These are phyloP conservation scores for Martes martes DNA, from an alignment of 2,113 vertebrate genomes.

Conservation along the genomic window DNA sequence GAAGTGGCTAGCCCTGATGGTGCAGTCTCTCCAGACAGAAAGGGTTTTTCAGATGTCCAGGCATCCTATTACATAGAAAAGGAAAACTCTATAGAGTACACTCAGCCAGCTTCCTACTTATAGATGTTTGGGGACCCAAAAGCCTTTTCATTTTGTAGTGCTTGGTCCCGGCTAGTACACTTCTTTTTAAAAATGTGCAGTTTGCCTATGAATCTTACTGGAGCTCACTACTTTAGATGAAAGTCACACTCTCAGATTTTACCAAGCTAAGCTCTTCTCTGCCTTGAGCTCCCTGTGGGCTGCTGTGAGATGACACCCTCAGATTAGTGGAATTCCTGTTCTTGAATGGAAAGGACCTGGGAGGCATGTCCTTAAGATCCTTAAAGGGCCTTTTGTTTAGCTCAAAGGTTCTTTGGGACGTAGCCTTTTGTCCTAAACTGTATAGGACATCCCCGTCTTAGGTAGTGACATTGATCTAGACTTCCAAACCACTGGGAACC, in stretches of 20 bases:
- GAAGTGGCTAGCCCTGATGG: neutral
- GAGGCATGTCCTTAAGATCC: neutral
- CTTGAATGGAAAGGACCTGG: neutral
- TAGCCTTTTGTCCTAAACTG: neutral
- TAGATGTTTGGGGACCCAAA: neutral
- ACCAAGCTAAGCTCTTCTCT: neutral
- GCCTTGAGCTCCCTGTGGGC: neutral
- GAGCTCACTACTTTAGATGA: neutral
- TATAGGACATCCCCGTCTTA: neutral
- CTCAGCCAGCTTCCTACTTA: neutral
- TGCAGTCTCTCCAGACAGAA: neutral
- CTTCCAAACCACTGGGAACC: slow-evolving; percentile 1
- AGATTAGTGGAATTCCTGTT: neutral
- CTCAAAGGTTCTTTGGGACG: neutral
- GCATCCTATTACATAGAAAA: neutral
- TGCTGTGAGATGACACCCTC: neutral
- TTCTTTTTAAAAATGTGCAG: neutral
- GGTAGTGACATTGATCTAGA: neutral
- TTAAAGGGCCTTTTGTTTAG: neutral
- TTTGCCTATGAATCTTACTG: neutral
- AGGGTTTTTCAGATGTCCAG: neutral
- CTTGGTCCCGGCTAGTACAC: neutral
- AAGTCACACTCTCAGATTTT: neutral
- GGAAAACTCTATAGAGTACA: neutral
- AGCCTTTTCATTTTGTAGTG: neutral